Conservation (phyloP, 1,140 invertebrate species). For the Caenorhabditis inopinata region DNA sequence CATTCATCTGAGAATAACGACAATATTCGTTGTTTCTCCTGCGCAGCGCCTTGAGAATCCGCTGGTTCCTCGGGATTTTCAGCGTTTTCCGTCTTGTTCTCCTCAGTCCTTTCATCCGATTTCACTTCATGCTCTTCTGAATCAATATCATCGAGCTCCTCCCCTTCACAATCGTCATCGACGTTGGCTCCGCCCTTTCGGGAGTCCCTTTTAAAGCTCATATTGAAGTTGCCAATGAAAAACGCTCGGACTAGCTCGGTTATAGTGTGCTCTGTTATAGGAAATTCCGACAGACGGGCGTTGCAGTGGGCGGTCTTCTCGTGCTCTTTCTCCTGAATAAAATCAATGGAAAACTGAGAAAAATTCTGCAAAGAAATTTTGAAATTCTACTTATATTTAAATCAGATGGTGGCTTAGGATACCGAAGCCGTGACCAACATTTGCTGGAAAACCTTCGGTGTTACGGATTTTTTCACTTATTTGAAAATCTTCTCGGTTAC, state of each 20-base stretch:
- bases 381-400: no score
- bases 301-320: conserved; percentile 3
- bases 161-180: background rate
- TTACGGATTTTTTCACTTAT: no score
- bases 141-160: background rate
- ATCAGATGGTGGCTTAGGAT: no score
- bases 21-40: background rate
- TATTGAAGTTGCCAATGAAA: background rate
- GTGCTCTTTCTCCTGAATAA: background rate
- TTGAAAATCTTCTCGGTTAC: no score
- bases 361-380: no score
- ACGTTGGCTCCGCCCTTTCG: background rate
- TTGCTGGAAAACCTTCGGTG: no score
- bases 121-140: background rate
- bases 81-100: background rate
- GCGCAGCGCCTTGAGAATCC: background rate
- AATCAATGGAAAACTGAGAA: no score
- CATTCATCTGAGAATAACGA: background rate
- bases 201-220: background rate
- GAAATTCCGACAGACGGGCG: background rate
- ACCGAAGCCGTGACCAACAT: no score
- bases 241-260: background rate
- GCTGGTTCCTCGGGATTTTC: background rate
- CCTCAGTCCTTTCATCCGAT: no score
- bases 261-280: background rate